Evolutionary conservation across 1,140 invertebrate species (phyloP).

Genomic region (Paralvinella palmiformis): DNA sequence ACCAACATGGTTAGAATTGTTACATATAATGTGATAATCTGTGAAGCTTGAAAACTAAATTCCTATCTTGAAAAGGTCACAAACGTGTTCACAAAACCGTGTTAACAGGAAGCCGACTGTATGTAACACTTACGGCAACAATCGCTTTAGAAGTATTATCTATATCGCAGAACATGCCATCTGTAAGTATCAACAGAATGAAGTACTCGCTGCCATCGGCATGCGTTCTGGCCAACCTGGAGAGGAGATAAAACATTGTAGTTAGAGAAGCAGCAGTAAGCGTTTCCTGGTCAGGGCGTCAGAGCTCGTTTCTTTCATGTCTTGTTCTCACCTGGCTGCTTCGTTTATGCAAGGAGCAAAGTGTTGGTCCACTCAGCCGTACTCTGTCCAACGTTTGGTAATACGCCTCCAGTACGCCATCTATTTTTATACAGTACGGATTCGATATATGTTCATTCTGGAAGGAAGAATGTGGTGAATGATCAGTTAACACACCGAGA

Average conservation of each 20-base stretch:
- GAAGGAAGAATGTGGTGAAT: neutral
- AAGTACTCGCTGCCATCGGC: constrained; percentile 48
- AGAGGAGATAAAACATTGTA: no score
- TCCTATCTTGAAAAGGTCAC: no score
- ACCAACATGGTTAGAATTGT: no score
- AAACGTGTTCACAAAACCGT: no score
- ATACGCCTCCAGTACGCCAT: constrained; percentile 54
- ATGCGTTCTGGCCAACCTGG: neutral
- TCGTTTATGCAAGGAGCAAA: constrained; percentile 53
- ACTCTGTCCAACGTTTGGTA: constrained; percentile 47
- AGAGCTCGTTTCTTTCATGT: no score
- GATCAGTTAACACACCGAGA: neutral
- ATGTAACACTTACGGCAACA: no score
- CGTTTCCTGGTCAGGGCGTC: no score
- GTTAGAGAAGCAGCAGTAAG: no score
- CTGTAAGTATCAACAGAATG: constrained; percentile 62
- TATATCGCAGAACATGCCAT: constrained; percentile 65
- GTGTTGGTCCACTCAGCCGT: constrained; percentile 54
- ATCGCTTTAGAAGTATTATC: constrained; percentile 57
- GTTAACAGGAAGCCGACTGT: no score
- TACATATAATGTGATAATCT: no score
- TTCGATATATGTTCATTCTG: constrained; percentile 56
- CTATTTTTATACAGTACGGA: constrained; percentile 55
- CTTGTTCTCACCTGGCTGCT: constrained; percentile 28
- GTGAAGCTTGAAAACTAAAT: no score